Percentiles rank a stretch among this genome's conserved stretches.
Conservation (phyloP, 2,113 vertebrate species). For the Scomber colias region DNA sequence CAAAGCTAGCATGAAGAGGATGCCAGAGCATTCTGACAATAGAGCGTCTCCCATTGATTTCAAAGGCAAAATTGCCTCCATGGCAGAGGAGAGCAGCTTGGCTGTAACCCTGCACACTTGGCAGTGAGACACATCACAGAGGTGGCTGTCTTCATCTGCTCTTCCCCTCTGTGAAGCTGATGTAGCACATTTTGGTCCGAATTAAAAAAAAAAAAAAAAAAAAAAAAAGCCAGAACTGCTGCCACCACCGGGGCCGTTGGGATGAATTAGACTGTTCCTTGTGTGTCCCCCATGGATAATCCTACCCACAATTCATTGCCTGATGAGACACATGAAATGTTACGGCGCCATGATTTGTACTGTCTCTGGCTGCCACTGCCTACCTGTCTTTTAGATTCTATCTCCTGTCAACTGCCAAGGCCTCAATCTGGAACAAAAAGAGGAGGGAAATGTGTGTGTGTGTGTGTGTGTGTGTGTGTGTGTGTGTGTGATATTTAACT, state of each 20-base stretch:
- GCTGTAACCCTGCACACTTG: slow-evolving; percentile 5
- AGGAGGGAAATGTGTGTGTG: background rate
- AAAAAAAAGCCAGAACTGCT: slow-evolving; percentile 10
- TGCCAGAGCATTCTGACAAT: background rate
- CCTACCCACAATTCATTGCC: slow-evolving; percentile 32
- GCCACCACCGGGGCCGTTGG: slow-evolving; percentile 2
- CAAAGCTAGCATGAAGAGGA: background rate
- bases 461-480: background rate
- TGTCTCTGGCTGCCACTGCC: slow-evolving; percentile 5
- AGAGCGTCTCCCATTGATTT: background rate
- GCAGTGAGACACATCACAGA: background rate
- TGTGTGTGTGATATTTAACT: background rate
- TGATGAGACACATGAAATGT: slow-evolving; percentile 30
- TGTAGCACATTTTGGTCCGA: slow-evolving; percentile 3
- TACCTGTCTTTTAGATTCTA: background rate
- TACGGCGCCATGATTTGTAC: slow-evolving; percentile 6
- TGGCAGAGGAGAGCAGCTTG: background rate
- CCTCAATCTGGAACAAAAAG: slow-evolving; percentile 3
- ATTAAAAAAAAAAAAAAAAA: background rate
- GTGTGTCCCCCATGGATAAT: slow-evolving; percentile 7
- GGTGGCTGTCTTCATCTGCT: background rate
- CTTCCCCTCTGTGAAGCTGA: slow-evolving; percentile 6
- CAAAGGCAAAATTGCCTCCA: background rate
- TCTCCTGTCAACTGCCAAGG: background rate
- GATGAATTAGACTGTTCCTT: slow-evolving; percentile 14